These are phyloP conservation scores for Gnathonemus longibarbis DNA, from an alignment of 2,113 vertebrate genomes.

Conservation along the genomic window DNA sequence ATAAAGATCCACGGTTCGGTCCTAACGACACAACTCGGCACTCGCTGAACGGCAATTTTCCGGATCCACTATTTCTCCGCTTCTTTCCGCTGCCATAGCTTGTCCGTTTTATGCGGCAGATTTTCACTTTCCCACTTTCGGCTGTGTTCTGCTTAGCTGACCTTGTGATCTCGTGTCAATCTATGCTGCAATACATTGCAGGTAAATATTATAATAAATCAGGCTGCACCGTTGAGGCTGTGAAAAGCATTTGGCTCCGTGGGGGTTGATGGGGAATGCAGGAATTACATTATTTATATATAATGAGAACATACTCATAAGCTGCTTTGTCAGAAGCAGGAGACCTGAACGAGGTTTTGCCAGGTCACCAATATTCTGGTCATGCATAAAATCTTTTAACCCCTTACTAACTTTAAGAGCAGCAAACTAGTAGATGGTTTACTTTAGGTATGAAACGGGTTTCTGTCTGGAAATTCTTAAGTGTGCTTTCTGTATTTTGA, in stretches of 20 bases:
- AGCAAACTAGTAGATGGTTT: neutral
- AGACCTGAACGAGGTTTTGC: neutral
- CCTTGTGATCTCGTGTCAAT: neutral
- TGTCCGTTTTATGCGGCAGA: neutral
- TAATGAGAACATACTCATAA: neutral
- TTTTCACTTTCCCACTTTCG: neutral
- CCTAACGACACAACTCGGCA: neutral
- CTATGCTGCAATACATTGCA: neutral
- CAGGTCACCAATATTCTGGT: neutral
- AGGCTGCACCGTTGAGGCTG: neutral
- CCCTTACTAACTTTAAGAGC: neutral
- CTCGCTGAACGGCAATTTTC: neutral
- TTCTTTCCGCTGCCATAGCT: neutral
- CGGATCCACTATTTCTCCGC: neutral
- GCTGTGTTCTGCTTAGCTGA: neutral
- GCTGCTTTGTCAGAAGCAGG: neutral
- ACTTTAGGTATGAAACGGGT: neutral
- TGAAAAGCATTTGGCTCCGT: neutral
- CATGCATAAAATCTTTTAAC: neutral
- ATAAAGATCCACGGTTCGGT: neutral
- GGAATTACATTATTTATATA: neutral
- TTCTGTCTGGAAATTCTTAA: neutral
- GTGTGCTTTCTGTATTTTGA: neutral
- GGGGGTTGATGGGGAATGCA: neutral
- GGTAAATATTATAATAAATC: neutral